phyloP scores from a whole-genome alignment of 1,140 invertebrate genomes.

The Diachasmimorpha longicaudata region DNA sequence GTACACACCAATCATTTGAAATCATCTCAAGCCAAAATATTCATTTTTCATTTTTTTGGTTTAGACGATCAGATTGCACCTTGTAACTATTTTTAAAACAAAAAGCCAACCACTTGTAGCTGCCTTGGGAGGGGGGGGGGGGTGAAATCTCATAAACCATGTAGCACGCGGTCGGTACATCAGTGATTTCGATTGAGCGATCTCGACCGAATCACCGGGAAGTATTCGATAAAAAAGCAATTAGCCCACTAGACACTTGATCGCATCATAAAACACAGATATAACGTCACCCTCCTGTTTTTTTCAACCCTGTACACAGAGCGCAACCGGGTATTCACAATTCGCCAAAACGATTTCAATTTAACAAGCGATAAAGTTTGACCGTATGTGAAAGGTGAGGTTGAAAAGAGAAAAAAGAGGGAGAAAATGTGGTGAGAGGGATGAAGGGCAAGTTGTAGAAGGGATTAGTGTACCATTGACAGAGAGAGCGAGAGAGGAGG shows the following conservation, averaged over 20 bases:
- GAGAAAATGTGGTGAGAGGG: background rate
- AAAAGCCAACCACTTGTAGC: background rate
- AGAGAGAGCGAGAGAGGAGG: conserved; percentile 32
- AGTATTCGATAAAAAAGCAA: conserved; percentile 44
- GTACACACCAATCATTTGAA: background rate
- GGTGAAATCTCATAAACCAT: background rate
- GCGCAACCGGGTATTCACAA: background rate
- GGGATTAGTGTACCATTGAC: conserved; percentile 33
- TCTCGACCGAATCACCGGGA: background rate
- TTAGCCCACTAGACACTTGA: conserved; percentile 45
- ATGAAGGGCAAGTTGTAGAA: conserved; percentile 20
- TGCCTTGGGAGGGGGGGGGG: too few species aligned
- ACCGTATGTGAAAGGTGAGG: conserved; percentile 1
- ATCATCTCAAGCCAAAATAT: background rate
- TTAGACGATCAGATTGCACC: too few species aligned
- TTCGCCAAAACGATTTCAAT: conserved; percentile 35
- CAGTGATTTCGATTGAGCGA: background rate
- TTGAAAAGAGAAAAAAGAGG: background rate
- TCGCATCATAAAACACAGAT: conserved; percentile 43
- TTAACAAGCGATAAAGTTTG: conserved; percentile 45
- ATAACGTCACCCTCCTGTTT: conserved; percentile 14
- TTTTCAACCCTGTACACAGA: background rate
- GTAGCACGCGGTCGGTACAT: background rate
- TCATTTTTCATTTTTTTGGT: background rate
- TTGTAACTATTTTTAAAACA: background rate